These are phyloP conservation scores for Drosophila barbarae DNA, from an alignment of 2,888 invertebrate genomes.

Conservation along the genomic window DNA sequence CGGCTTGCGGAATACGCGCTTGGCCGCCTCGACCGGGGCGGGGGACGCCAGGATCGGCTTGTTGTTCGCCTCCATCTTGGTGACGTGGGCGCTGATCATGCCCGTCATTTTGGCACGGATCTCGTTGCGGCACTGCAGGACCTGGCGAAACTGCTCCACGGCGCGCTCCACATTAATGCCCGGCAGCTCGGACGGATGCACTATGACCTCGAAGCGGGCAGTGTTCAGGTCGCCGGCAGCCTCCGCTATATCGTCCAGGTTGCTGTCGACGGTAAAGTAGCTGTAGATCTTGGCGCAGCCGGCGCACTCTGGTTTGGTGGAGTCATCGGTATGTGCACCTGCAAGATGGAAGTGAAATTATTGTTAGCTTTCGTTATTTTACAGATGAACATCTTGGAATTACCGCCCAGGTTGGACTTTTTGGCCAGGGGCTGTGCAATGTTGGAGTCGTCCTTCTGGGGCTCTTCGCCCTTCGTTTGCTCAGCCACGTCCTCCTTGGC, in stretches of 20 bases:
- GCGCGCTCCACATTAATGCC: background rate
- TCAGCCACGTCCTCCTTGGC: background rate
- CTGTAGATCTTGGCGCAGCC: background rate
- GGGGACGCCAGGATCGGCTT: no score
- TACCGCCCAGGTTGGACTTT: background rate
- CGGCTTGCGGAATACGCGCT: background rate
- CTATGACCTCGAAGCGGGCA: background rate
- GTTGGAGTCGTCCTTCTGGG: no score
- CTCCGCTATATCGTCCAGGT: background rate
- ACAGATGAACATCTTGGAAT: background rate
- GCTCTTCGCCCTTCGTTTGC: no score
- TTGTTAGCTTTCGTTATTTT: background rate
- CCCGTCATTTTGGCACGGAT: conserved; percentile 11
- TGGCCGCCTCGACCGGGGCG: background rate
- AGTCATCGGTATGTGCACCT: background rate
- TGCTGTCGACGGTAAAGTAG: conserved; percentile 9
- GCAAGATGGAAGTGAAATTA: background rate
- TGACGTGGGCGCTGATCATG: background rate
- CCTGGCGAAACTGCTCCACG: conserved; percentile 13
- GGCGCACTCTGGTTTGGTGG: no score
- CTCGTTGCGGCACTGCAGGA: conserved; percentile 9
- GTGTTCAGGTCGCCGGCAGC: background rate
- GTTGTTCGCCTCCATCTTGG: background rate
- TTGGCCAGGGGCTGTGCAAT: background rate
- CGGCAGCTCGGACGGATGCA: background rate